Evolutionary conservation across 1,140 invertebrate species (phyloP).

Genomic region (Apis cerana): DNA sequence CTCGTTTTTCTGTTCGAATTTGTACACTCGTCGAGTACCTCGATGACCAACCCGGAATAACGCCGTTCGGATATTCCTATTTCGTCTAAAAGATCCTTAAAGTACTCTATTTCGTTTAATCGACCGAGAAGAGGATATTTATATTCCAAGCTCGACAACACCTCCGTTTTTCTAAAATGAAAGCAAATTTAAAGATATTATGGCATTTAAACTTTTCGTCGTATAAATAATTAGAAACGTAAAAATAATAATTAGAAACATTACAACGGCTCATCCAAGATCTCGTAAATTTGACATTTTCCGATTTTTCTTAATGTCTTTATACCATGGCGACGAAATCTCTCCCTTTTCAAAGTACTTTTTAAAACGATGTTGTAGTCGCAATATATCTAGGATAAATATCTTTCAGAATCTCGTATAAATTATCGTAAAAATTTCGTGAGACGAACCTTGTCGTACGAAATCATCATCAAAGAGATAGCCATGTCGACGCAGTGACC

Average conservation of each 20-base stretch:
- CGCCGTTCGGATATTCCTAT: slow-evolving; percentile 64
- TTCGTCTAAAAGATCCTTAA: slow-evolving; percentile 68
- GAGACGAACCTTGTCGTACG: slow-evolving; percentile 54
- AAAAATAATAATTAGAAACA: background rate
- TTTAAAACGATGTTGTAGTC: slow-evolving; percentile 84
- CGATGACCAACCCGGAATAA: slow-evolving; percentile 72
- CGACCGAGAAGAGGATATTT: slow-evolving; percentile 70
- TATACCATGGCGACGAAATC: slow-evolving; percentile 82
- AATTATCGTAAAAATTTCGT: background rate
- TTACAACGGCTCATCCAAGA: slow-evolving; percentile 57
- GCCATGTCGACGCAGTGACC: slow-evolving; percentile 84
- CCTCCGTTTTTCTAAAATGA: background rate
- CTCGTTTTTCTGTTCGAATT: background rate
- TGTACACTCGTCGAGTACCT: slow-evolving; percentile 57
- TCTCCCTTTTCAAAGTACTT: slow-evolving; percentile 81
- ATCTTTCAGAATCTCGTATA: background rate
- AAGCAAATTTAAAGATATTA: background rate
- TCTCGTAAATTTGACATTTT: slow-evolving; percentile 83
- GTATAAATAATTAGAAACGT: background rate
- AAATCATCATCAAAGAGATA: slow-evolving; percentile 40
- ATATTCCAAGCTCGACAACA: slow-evolving; percentile 13
- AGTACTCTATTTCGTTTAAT: slow-evolving; percentile 70
- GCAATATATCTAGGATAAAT: slow-evolving; percentile 81
- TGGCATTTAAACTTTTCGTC: background rate
- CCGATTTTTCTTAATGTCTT: slow-evolving; percentile 81